phyloP scores from a whole-genome alignment of 2,888 invertebrate species.

The Alentia gelatinosa region DNA sequence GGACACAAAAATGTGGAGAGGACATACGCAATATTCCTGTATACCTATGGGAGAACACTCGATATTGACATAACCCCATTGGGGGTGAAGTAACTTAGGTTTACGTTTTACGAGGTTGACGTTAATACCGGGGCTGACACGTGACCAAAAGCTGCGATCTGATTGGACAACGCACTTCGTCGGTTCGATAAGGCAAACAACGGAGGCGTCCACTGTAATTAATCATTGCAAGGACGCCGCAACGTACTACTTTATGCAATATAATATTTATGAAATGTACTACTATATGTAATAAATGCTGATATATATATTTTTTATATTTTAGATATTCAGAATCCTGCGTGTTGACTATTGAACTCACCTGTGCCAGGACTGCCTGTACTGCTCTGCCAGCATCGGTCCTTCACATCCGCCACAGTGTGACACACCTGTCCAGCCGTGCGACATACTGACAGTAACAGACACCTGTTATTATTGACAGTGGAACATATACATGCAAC shows the following conservation, averaged over 20 bases:
- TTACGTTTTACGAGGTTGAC: background rate
- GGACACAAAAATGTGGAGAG: background rate
- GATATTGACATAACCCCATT: background rate
- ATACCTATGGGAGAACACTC: background rate
- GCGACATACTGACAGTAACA: slow-evolving; percentile 3
- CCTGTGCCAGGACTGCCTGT: slow-evolving; percentile 43
- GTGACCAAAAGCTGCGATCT: too few species aligned
- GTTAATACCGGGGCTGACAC: too few species aligned
- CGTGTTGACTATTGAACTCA: background rate
- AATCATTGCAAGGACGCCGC: background rate
- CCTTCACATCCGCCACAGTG: slow-evolving; percentile 43
- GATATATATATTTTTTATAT: background rate
- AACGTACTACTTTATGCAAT: background rate
- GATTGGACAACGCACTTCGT: too few species aligned
- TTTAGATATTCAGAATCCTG: background rate
- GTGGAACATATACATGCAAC: background rate
- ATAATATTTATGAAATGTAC: background rate
- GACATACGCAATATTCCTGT: background rate
- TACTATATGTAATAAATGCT: background rate
- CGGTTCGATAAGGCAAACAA: background rate
- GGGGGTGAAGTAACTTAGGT: background rate
- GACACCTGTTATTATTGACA: background rate
- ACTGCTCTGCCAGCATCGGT: slow-evolving; percentile 37
- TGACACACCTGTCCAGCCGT: slow-evolving; percentile 42
- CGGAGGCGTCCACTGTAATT: background rate